Base-by-base conservation (phyloP, 2,888 invertebrate species). In the Deilephila porcellus region DNA sequence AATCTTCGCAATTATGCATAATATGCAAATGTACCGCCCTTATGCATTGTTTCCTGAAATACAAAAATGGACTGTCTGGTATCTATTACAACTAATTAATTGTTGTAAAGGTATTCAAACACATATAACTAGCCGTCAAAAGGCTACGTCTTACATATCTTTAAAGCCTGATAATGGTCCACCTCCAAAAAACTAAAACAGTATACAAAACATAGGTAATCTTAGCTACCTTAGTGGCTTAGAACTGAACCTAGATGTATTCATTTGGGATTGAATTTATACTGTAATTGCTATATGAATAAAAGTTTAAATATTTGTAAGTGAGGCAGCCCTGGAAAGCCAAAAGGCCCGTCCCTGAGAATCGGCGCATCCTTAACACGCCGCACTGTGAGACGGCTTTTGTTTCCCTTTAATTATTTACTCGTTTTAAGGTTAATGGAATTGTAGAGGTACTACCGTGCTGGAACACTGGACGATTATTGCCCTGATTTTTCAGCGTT, bases 361-460 rank as follows among this genome's bases (percentile, higher is more conserved):
- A 86, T 86, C 85, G 85, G 83, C 86, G 88, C 89, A 89, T 88
- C 86, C 86, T 82, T 83, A 83, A 86, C 85, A 81, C 83, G 80
- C 82, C 73, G 76, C 80, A 79, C 29, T 37, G 59, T 56, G 78
- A 80, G 78, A 80, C 78, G 82, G 81, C 89, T 88, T 89, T 88
- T 89, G 89, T 88, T 88, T 88, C 86, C 81, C 82, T 82, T 85
- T 86, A 86, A 67, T 67, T 89, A 87, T 87, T 88, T 86, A 88
- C 85, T 81, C 80, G 71, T 77, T 81, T 82, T 74, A 81, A 83
- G 82, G 84, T 83, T 83, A 84, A 83, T 81, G 81, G 81, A 81
- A 34, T 59, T 60, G 71, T 73, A 37, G 20, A 11, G 25, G 34
- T 19, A 62, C 62, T 19, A 63, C 32, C 19, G 2, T 5, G 11